Percentiles rank a stretch among this genome's conserved stretches.
These are phyloP conservation scores for Monochamus saltuarius DNA, from an alignment of 1,140 invertebrate species.

Conservation along the genomic window DNA sequence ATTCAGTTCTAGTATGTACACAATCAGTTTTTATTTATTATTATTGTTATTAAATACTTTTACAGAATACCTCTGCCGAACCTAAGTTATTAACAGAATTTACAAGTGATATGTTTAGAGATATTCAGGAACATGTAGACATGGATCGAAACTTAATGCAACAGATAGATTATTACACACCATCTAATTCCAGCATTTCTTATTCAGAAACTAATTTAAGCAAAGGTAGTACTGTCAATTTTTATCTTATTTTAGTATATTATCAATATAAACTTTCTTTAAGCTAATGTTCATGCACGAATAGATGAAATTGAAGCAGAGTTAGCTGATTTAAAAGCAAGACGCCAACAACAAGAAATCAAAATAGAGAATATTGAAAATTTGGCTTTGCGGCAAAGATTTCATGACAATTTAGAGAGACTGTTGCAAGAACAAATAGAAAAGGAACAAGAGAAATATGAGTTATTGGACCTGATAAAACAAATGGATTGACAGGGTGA, in stretches of 20 bases:
- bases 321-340: slow-evolving; percentile 69
- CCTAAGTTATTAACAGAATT: slow-evolving; percentile 49
- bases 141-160: slow-evolving; percentile 41
- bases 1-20: slow-evolving; percentile 58
- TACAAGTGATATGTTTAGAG: slow-evolving; percentile 49
- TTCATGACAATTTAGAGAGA: slow-evolving; percentile 78
- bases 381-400: slow-evolving; percentile 74
- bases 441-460: slow-evolving; percentile 69
- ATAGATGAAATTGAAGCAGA: slow-evolving; percentile 66
- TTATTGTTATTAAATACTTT: slow-evolving; percentile 14
- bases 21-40: slow-evolving; percentile 6
- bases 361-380: slow-evolving; percentile 88
- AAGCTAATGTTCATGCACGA: slow-evolving; percentile 57
- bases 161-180: slow-evolving; percentile 48
- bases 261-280: slow-evolving; percentile 25
- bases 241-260: background rate
- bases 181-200: slow-evolving; percentile 38
- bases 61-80: slow-evolving; percentile 40
- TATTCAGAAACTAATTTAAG: slow-evolving; percentile 42
- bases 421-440: slow-evolving; percentile 75
- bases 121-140: slow-evolving; percentile 24
- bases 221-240: slow-evolving; percentile 41
- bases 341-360: slow-evolving; percentile 73
- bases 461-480: slow-evolving; percentile 46
- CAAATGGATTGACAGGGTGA: slow-evolving; percentile 24